Base-by-base conservation (phyloP, 1,140 invertebrate species). In the Drosophila sp. region DNA sequence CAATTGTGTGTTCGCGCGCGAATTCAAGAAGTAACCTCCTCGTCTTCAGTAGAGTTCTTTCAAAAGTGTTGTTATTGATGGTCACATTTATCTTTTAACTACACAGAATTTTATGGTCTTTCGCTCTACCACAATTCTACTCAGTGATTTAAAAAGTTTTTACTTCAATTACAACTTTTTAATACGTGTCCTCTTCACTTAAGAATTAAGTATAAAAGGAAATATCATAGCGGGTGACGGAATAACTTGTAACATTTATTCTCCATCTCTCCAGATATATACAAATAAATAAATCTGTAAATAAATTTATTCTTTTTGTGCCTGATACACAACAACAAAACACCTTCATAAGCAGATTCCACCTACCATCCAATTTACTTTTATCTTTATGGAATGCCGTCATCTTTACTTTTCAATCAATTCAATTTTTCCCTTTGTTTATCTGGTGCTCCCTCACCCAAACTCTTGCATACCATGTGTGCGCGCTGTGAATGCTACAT, bases 321-420 rank as follows among this genome's bases (percentile, higher is more conserved):
- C 17, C 17, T 17, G 17, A 17, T 17, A 17, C 17, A 17, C 17
- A 38, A 62, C 57, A 68, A 33, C 32, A 6, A 56, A 56, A 56
- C 23, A 41, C 17, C 17, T 17, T 17, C 17, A 17, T 17, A 17
- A 17, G 17, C 17, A 17, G 2, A 17, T 27, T 10, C 25, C 29
- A 57, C 38, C 17, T 30, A 70, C 57, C 17, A 17, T 60, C 10
- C 58, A 27, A 41, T 4, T 56, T 23, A 33, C 8, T 56, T 66
- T 32, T 57, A 41, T 63, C 70, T 44, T 62, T 61, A 29, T 54
- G 33, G 33, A 35, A 35, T 38, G 60, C 23, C 66, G 57, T 55
- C 50, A 55, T 29, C 50, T 55, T 58, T 7, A 25, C 32, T 38
- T 35, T 58, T 58, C 32, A 58, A 58, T 58, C 32, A 58, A 58